A percentile compares a stretch with the other conserved stretches of the same genome.
Conservation (phyloP, 2,888 invertebrate genomes). For the Coelopa pilipes region DNA sequence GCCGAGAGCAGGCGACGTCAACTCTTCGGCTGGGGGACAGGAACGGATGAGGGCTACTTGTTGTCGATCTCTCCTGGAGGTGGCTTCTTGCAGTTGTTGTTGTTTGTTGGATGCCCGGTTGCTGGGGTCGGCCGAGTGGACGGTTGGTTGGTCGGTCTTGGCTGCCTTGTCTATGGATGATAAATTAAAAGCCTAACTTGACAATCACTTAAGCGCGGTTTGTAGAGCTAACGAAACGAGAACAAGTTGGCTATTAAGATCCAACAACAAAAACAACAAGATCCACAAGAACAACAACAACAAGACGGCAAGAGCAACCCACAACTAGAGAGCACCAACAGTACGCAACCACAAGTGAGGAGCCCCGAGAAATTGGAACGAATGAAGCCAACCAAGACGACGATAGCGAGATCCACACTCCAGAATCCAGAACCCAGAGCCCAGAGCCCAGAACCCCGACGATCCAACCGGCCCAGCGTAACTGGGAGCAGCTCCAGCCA, state of each 20-base stretch:
- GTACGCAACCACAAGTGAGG: neutral
- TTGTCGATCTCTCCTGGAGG: neutral
- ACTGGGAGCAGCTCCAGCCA: neutral
- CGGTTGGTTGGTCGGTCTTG: slow-evolving; percentile 22
- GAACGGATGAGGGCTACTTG: neutral
- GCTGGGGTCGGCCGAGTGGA: neutral
- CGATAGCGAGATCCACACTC: neutral
- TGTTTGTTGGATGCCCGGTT: neutral
- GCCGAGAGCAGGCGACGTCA: too few relatives aligned
- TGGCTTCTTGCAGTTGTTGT: slow-evolving; percentile 9
- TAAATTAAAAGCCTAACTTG: slow-evolving; percentile 66
- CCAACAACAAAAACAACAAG: slow-evolving; percentile 1
- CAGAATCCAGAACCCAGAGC: neutral
- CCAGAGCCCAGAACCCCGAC: neutral
- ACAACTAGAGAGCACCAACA: neutral
- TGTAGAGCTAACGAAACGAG: slow-evolving; percentile 51
- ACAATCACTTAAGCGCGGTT: slow-evolving; percentile 66
- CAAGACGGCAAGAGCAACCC: neutral
- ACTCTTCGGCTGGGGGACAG: neutral
- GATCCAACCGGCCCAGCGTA: neutral
- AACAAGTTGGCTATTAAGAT: slow-evolving; percentile 30
- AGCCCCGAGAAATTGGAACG: neutral
- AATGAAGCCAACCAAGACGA: too few relatives aligned
- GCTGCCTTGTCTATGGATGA: slow-evolving; percentile 64
- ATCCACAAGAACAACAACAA: slow-evolving; percentile 7